Percentiles rank a stretch among this genome's conserved stretches.
Evolutionary conservation across 2,888 invertebrate species (phyloP).

Genomic region (Arge pagana): DNA sequence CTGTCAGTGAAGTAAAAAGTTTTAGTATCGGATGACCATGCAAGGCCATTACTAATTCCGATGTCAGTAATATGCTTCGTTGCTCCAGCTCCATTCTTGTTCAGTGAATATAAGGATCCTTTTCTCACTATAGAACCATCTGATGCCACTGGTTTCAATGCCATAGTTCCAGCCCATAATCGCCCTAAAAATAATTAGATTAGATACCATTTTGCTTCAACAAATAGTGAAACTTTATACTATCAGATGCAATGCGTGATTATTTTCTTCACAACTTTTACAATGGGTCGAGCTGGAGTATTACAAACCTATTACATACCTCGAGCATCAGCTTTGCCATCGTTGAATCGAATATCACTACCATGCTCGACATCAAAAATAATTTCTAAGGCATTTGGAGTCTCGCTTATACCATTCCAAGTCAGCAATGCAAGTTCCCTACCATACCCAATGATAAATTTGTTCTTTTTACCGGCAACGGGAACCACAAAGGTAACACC

Average conservation of each 20-base stretch:
- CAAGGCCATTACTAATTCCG: conserved; percentile 15
- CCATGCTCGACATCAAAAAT: conserved; percentile 11
- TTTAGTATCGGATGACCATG: conserved; percentile 15
- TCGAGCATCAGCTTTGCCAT: conserved; percentile 19
- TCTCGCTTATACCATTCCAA: conserved; percentile 15
- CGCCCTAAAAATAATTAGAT: conserved; percentile 3
- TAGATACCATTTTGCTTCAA: background rate
- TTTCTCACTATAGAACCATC: conserved; percentile 4
- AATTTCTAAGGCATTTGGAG: conserved; percentile 2
- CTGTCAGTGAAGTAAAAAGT: conserved; percentile 11
- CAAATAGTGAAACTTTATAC: no score
- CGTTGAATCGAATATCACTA: conserved; percentile 18
- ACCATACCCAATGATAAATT: conserved; percentile 19
- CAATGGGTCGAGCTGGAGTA: background rate
- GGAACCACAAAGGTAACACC: conserved; percentile 17
- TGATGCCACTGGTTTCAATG: background rate
- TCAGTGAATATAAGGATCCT: conserved; percentile 5
- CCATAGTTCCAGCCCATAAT: conserved; percentile 17
- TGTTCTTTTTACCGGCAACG: conserved; percentile 10
- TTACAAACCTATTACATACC: conserved; percentile 7
- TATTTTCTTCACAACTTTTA: background rate
- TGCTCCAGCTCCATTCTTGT: background rate
- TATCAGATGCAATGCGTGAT: no score
- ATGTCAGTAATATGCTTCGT: conserved; percentile 5
- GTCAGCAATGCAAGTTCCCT: conserved; percentile 15